Conservation (phyloP, 2,888 invertebrate genomes). For the Taenaris catops region DNA sequence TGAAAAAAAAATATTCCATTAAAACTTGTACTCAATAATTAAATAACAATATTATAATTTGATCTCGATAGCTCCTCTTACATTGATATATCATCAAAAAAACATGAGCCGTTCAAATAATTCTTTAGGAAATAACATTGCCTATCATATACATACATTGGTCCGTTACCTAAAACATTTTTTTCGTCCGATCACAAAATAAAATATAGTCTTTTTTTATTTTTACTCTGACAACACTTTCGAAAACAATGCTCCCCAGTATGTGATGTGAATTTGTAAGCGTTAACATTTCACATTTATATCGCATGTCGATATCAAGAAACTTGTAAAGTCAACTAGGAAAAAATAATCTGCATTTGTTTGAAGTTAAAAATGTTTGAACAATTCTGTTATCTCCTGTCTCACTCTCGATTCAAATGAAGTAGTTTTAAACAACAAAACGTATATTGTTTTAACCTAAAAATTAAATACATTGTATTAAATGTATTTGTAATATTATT, state of each 20-base stretch:
- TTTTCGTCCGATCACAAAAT: conserved; percentile 38
- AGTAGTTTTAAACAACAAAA: too few relatives aligned
- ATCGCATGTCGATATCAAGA: conserved; percentile 1
- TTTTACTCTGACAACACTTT: conserved; percentile 44
- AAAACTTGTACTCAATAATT: conserved; percentile 79
- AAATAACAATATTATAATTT: conserved; percentile 79
- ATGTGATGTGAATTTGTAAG: conserved; percentile 68
- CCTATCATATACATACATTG: conserved; percentile 58
- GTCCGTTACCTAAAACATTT: conserved; percentile 56
- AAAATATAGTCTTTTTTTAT: conserved; percentile 30
- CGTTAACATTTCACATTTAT: conserved; percentile 44
- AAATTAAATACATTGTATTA: too few relatives aligned
- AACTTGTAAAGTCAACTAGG: too few relatives aligned
- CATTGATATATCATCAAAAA: conserved; percentile 48
- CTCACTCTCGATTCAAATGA: too few relatives aligned
- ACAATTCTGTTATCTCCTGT: too few relatives aligned
- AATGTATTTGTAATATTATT: too few relatives aligned
- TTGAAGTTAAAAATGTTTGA: too few relatives aligned
- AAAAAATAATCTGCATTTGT: too few relatives aligned
- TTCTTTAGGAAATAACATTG: conserved; percentile 43
- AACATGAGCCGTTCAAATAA: conserved; percentile 49
- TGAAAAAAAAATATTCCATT: conserved; percentile 72
- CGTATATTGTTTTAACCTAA: too few relatives aligned
- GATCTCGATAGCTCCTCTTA: conserved; percentile 68
- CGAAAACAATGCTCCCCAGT: conserved; percentile 47